Base-by-base conservation (phyloP, 1,140 invertebrate species). In the Drosophila subobscura region DNA sequence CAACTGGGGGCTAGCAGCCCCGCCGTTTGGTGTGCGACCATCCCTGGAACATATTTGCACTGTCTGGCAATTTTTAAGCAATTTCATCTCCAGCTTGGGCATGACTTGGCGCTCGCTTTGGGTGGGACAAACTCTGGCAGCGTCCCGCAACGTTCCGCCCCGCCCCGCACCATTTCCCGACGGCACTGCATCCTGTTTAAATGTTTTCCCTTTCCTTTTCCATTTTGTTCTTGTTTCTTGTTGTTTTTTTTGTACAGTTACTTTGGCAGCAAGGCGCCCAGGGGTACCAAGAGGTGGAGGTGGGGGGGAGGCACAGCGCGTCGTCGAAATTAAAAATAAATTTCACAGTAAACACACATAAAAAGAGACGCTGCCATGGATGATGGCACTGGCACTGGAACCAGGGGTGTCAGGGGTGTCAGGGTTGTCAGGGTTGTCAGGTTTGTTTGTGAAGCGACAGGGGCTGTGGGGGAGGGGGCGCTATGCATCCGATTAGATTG, bases 31-130 rank as follows among this genome's bases (percentile, higher is more conserved):
- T 7, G 33, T 7, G 7, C 14, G 16, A 1, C 5, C 10, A 22
- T 33, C 45, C 29, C 63, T 75, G 81, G 77, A 85, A 86, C 81
- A 85, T 85, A 85, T 85, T 85, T 85, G 81, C 81, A 86, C 81
- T 85, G 81, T 85, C 81, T 85, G 81, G 77, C 81, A 85, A 85
- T 85, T 85, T 85, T 85, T 85, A 85, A 85, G 81, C 83, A 88
- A 85, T 85, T 85, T 85, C 83, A 85, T 73, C 75, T 75, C 68
- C 58, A 58, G 64, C 73, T 47, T 37, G 33, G 45, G 59, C 81
- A 65, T 85, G 81, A 86, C 81, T 85, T 80, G 73, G 52, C 65
- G 33, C 68, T 45, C 55, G 42, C 42, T 57, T 57, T 46, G 60
- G 59, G 59, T 73, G 59, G 55, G 70, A 73, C 71, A 20, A 20